Evolutionary conservation across 2,888 invertebrate genomes (phyloP), one percentile per base, ranked within the genome.

Genomic region (Gastrophysa polygoni): DNA sequence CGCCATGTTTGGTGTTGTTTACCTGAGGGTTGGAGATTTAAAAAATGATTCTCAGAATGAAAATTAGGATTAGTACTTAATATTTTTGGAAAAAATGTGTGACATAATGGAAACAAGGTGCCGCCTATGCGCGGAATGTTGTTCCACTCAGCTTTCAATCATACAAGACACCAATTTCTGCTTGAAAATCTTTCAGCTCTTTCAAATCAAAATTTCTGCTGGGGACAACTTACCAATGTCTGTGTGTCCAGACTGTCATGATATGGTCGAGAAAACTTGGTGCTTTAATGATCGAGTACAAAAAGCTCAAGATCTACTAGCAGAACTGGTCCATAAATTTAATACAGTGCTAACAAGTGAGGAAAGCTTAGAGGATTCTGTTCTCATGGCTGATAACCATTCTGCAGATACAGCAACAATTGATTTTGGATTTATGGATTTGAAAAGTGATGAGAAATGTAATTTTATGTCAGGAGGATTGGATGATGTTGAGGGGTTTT

Each of bases 101-200:
- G 64, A 67, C 66, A 68, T 61, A 58, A 79, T 79, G 78, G 78
- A 75, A 67, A 67, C 75, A 18, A 74, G 79, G 51, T 83, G 82
- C 63, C 79, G 82, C 44, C 74, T 83, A 54, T 83, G 82, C 72
- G 82, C 81, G 29, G 78, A 80, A 69, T 68, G 71, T 44, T 72
- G 69, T 52, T 63, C 71, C 29, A 74, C 77, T 63, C 72, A 79
- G 60, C 65, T 80, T 61, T 69, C 74, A 49, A 73, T 77, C 48
- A 67, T 78, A 21, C 77, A 78, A 55, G 76, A 80, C 64, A 62
- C 74, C 47, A 76, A 76, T 24, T 72, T 80, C 57, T 66, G 73
- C 16, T 70, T 72, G 24, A 78, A 77, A 69, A 77, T 81, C 54
- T 73, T 77, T 43, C 76, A 78, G 32, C 76, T 82, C 64, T 82